Evolutionary conservation across 2,888 invertebrate species (phyloP).

Genomic region (Tinea trinotella): DNA sequence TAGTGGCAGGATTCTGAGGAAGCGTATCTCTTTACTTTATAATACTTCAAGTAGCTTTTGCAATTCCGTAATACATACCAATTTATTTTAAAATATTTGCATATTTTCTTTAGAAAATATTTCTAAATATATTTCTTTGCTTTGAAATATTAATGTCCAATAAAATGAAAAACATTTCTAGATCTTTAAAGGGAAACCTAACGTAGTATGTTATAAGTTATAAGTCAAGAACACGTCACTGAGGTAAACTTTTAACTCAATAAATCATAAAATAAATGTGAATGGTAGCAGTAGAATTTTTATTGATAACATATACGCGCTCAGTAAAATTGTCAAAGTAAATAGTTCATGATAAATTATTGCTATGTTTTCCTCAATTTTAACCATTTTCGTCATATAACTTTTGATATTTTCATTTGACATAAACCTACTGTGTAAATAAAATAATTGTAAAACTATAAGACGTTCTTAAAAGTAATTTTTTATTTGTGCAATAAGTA

Average conservation of each 20-base stretch:
- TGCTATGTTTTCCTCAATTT: background rate
- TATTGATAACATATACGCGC: constrained; percentile 12
- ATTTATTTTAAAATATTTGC: background rate
- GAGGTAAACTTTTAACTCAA: constrained; percentile 27
- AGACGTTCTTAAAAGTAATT: no score
- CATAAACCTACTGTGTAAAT: no score
- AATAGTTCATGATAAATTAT: constrained; percentile 8
- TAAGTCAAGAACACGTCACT: constrained; percentile 23
- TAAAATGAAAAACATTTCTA: background rate
- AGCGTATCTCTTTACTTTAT: no score
- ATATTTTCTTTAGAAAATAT: background rate
- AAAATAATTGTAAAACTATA: no score
- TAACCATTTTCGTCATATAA: no score
- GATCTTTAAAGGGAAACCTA: background rate
- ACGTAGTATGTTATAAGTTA: constrained; percentile 9
- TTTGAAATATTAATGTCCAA: background rate
- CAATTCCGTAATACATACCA: background rate
- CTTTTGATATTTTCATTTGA: no score
- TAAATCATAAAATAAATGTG: constrained; percentile 27
- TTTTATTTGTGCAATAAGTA: no score
- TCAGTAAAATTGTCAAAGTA: background rate
- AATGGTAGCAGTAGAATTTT: background rate
- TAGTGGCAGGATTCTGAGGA: no score
- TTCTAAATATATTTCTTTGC: background rate
- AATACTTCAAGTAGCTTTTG: no score